These are phyloP conservation scores for Melanotaenia trifasciata DNA, from an alignment of 2,797 vertebrate species.

Conservation along the genomic window DNA sequence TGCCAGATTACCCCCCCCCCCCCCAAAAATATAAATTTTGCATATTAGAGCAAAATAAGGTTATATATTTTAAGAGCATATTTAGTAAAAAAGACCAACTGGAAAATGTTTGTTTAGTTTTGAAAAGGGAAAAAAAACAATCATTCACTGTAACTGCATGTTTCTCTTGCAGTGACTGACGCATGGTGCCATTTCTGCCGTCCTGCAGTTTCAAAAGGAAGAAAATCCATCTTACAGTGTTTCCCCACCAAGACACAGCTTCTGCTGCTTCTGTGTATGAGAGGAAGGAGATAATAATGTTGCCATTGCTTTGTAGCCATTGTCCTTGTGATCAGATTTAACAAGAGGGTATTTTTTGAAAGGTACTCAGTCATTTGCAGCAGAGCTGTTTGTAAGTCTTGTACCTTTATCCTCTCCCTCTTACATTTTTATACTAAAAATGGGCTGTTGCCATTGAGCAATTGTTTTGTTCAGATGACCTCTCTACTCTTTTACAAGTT, in stretches of 20 bases:
- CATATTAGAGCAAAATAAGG: slow-evolving; percentile 8
- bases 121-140: background rate
- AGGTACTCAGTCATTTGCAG: slow-evolving; percentile 22
- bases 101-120: slow-evolving; percentile 3
- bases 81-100: background rate
- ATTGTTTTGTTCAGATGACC: slow-evolving; percentile 12
- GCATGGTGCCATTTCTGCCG: slow-evolving; percentile 14
- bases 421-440: too few relatives aligned
- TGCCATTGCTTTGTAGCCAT: slow-evolving; percentile 8
- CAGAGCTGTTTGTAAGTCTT: slow-evolving; percentile 21
- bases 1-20: slow-evolving; percentile 22
- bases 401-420: slow-evolving; percentile 1
- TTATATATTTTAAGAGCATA: background rate
- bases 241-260: slow-evolving; percentile 15
- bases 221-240: slow-evolving; percentile 12
- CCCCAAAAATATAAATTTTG: background rate
- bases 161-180: slow-evolving; percentile 60
- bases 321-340: slow-evolving; percentile 21
- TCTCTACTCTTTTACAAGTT: slow-evolving; percentile 30
- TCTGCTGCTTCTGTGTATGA: slow-evolving; percentile 25
- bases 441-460: too few relatives aligned
- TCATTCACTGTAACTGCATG: background rate
- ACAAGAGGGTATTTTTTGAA: slow-evolving; percentile 15
- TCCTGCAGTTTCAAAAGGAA: slow-evolving; percentile 38
- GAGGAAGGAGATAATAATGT: slow-evolving; percentile 17